Conservation (phyloP, 2,113 vertebrate genomes). For the Passer domesticus region DNA sequence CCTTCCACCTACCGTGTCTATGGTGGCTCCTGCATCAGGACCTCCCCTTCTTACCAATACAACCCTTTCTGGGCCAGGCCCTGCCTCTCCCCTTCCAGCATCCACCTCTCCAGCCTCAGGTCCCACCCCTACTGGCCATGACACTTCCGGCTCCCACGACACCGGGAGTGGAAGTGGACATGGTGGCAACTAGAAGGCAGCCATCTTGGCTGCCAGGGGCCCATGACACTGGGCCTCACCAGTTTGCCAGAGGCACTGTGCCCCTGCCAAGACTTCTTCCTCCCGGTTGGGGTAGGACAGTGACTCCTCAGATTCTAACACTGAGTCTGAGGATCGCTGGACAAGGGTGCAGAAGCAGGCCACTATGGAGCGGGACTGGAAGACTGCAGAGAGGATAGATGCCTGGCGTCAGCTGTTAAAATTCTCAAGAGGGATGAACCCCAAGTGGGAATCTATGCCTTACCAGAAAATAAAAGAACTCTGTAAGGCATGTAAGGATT, state of each 20-base stretch:
- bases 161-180: not conserved
- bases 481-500: not conserved
- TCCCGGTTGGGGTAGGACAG: not conserved
- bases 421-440: not conserved
- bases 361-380: not conserved
- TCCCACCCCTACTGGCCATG: not conserved
- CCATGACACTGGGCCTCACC: not conserved
- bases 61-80: not conserved
- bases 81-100: not conserved
- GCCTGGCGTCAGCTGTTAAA: not conserved
- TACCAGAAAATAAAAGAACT: not conserved
- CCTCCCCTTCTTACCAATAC: not conserved
- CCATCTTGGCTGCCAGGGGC: not conserved
- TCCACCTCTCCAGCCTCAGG: not conserved
- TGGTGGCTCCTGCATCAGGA: not conserved
- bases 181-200: not conserved
- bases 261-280: not conserved
- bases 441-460: not conserved
- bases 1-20: not conserved
- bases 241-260: not conserved
- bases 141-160: not conserved
- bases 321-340: not conserved
- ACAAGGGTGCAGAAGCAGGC: not conserved
- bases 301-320: not conserved
- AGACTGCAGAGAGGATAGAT: not conserved